Evolutionary conservation across 2,888 invertebrate species (phyloP), one percentile per base, ranked within the genome.

Genomic region (Megamerina dolium): DNA sequence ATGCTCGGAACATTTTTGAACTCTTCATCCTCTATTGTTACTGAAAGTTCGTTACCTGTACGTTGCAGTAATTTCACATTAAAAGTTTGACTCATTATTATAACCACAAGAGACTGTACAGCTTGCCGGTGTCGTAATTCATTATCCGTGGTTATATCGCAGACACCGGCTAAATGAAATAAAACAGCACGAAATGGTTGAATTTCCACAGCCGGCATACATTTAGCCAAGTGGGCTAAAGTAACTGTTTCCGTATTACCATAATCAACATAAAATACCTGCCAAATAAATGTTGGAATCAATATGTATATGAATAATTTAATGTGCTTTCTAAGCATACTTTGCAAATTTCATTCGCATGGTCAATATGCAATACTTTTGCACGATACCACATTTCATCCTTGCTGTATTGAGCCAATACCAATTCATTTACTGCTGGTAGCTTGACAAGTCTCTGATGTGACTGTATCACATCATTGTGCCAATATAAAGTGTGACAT

Each of bases 211-310:
- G 29, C 27, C 13, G 21, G 14, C 16, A 32, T 36, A 36, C 53
- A 55, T 26, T 45, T 41, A 10, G 51, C 51, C 23, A 57, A 36
- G 18, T 29, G 33, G 37, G 31, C 21, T 12, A 51, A 13, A 8
- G 48, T 26, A 5, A 57, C 48, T n/a, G 36, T 39, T 31, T 54
- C 54, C 10, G 29, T 53, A 29, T 54, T 53, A 17, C 55, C 56
- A 43, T 49, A 57, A 36, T 57, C 56, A 18, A 57, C 48, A 37
- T 49, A 55, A 32, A 54, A 50, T 32, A 54, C 51, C 55, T 55
- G 27, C 5, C n/a, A n/a, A 32, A 17, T 21, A n/a, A n/a, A n/a
- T n/a, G n/a, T n/a, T n/a, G n/a, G n/a, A n/a, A n/a, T n/a, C n/a
- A n/a, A n/a, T n/a, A n/a, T n/a, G n/a, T n/a, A n/a, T n/a, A n/a